phyloP scores from a whole-genome alignment of 2,888 invertebrate genomes.

The Idaea straminata region DNA sequence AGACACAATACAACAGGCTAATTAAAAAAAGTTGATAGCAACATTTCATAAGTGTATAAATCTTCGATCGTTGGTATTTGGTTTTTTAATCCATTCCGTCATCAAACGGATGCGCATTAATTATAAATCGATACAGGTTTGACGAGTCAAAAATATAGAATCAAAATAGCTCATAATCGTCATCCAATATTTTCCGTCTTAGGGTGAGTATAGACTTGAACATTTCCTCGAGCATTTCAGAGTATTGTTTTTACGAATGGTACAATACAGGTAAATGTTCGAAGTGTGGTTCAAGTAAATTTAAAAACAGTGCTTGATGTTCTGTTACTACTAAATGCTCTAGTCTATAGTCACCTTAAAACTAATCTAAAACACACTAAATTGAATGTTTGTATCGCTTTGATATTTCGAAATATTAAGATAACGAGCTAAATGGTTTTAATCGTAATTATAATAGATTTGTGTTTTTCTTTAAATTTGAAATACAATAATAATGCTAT shows the following conservation, averaged over 20 bases:
- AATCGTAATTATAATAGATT: not conserved
- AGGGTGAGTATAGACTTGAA: too few relatives aligned
- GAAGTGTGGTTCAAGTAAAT: too few relatives aligned
- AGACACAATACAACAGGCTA: not conserved
- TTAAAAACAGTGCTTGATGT: too few relatives aligned
- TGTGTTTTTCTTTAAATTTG: not conserved
- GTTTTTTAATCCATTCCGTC: conserved; percentile 18
- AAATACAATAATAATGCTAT: too few relatives aligned
- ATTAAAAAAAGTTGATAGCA: conserved; percentile 6
- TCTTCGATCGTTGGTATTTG: not conserved
- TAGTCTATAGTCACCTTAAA: not conserved
- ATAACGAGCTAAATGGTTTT: not conserved
- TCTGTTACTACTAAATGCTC: too few relatives aligned
- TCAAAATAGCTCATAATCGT: not conserved
- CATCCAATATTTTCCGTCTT: not conserved
- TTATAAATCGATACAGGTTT: conserved; percentile 23
- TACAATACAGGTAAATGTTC: too few relatives aligned
- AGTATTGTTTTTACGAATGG: too few relatives aligned
- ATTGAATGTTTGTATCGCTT: not conserved
- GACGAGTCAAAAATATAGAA: not conserved
- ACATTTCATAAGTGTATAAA: not conserved
- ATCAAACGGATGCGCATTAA: conserved; percentile 24
- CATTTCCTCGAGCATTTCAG: too few relatives aligned
- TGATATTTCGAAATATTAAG: not conserved
- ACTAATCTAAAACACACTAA: not conserved